A percentile compares a stretch with the other conserved stretches of the same genome.
These are phyloP conservation scores for Stictonetta naevosa DNA, from an alignment of 2,113 vertebrate species.

Conservation along the genomic window DNA sequence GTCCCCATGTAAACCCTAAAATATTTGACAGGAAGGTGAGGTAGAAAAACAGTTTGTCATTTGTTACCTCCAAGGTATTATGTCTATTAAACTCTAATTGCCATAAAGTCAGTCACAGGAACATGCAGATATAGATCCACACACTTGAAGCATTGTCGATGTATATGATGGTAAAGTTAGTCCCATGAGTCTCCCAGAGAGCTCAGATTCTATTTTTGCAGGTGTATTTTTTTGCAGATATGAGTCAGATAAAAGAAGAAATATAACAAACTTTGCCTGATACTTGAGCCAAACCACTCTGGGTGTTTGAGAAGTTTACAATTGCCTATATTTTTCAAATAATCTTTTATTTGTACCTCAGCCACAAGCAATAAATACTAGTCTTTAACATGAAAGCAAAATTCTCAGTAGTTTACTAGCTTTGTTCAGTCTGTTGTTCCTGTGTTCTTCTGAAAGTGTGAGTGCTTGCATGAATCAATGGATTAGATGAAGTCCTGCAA, in stretches of 20 bases:
- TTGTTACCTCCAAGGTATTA: background rate
- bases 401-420: background rate
- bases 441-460: background rate
- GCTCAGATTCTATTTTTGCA: background rate
- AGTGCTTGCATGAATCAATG: background rate
- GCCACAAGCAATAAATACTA: background rate
- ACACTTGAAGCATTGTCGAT: fast-evolving
- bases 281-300: background rate
- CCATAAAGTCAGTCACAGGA: background rate
- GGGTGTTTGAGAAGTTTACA: background rate
- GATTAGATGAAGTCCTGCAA: background rate
- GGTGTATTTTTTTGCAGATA: background rate
- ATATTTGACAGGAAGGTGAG: background rate
- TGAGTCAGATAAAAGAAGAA: background rate
- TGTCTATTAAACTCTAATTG: background rate
- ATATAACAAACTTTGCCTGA: background rate
- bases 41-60: background rate
- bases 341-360: background rate
- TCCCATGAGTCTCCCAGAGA: background rate
- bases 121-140: background rate
- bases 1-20: background rate
- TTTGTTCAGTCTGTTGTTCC: background rate
- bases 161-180: background rate
- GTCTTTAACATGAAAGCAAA: background rate
- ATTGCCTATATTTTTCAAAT: background rate